A percentile compares a stretch with the other conserved stretches of the same genome.
Evolutionary conservation across 92 coral and sea anemone species (phyloP).

Genomic region (Chrysogorgia sp.): DNA sequence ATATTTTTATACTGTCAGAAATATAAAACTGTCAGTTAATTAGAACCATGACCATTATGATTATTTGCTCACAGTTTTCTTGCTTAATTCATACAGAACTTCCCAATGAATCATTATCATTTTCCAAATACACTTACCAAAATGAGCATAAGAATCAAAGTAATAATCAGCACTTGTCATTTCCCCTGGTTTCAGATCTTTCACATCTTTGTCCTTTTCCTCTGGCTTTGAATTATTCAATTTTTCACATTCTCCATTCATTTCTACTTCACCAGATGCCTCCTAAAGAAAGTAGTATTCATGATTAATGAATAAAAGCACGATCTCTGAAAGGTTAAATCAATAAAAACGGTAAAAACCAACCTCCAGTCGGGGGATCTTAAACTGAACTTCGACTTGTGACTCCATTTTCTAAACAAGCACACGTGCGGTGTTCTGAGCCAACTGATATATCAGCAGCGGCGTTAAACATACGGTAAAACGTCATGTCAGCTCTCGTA

Average conservation of each 20-base stretch:
- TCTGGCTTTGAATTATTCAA: background rate
- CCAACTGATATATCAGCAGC: background rate
- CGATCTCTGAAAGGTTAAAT: background rate
- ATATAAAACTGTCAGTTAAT: no score
- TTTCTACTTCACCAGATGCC: background rate
- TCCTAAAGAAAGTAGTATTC: no score
- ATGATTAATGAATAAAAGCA: background rate
- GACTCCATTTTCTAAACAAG: constrained; percentile 54
- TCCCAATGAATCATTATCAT: background rate
- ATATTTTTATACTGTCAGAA: no score
- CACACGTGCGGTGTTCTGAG: background rate
- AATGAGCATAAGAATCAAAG: constrained; percentile 98
- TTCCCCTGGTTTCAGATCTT: constrained; percentile 50
- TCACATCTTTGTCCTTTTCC: background rate
- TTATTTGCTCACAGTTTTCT: no score
- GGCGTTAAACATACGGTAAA: no score
- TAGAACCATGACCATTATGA: no score
- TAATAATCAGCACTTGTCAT: constrained; percentile 99
- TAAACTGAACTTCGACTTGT: constrained; percentile 76
- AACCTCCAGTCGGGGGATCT: constrained; percentile 91
- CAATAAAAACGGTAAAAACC: background rate
- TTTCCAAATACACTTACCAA: constrained; percentile 68
- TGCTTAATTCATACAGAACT: no score
- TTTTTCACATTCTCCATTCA: constrained; percentile 37
- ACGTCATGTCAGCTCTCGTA: no score